phyloP scores from a whole-genome alignment of 2,888 invertebrate genomes.

The Podotricha telesiphe region DNA sequence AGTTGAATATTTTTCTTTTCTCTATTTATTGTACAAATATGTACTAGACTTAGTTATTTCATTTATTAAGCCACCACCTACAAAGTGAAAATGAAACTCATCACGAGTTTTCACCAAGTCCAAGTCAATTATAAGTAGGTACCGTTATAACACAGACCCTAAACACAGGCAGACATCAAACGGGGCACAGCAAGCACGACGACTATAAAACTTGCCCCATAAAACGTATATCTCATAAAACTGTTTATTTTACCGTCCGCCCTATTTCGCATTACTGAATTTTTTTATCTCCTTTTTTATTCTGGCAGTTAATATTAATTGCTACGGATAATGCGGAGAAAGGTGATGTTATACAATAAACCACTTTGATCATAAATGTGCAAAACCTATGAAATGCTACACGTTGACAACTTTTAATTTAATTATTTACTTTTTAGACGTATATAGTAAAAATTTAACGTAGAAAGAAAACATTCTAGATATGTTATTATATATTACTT shows the following conservation, averaged over 20 bases:
- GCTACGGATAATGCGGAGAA: constrained; percentile 35
- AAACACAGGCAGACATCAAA: constrained; percentile 44
- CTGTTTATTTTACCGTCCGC: constrained; percentile 42
- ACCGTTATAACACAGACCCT: constrained; percentile 28
- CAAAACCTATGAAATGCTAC: not conserved
- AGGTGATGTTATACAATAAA: constrained; percentile 27
- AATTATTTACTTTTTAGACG: not conserved
- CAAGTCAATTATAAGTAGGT: constrained; percentile 1
- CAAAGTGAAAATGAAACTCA: not conserved
- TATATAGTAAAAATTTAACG: too few species aligned
- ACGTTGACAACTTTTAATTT: not conserved
- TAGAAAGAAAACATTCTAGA: too few species aligned
- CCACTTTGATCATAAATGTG: constrained; percentile 2
- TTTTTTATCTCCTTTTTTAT: constrained; percentile 37
- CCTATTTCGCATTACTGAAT: constrained; percentile 37
- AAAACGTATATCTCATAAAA: constrained; percentile 46
- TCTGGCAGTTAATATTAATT: constrained; percentile 39
- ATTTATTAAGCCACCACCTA: too few species aligned
- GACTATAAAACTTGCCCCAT: constrained; percentile 43
- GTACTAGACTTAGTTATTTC: too few species aligned
- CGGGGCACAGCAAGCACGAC: constrained; percentile 34
- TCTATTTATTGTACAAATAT: too few species aligned
- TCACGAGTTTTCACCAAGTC: not conserved
- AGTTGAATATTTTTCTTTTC: too few species aligned
- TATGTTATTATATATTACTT: too few species aligned